Evolutionary conservation across 1,140 invertebrate species (phyloP).

Genomic region (Laupala kohalensis): DNA sequence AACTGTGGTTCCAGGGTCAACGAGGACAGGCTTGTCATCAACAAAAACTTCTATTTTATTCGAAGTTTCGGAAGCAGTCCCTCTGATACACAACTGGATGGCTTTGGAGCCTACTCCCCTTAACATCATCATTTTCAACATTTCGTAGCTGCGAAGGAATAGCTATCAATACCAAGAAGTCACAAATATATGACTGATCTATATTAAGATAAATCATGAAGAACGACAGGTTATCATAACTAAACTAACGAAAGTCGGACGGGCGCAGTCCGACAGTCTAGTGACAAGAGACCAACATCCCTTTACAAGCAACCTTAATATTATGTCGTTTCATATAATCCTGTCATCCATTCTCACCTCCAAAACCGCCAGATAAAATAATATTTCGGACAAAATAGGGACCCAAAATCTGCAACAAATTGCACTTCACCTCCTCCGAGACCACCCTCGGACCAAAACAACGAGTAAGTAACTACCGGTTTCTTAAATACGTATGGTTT

Average conservation of each 20-base stretch:
- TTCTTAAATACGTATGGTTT: no score
- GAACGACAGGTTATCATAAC: no score
- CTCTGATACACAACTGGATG: constrained; percentile 13
- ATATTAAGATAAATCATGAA: no score
- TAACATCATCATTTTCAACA: background rate
- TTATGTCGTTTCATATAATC: no score
- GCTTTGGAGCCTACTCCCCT: background rate
- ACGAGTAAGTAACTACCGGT: no score
- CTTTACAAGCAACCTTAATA: no score
- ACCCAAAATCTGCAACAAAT: background rate
- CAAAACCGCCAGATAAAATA: background rate
- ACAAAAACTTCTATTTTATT: constrained; percentile 94
- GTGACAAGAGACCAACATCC: no score
- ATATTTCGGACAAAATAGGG: background rate
- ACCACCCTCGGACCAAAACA: background rate
- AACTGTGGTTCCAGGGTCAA: constrained; percentile 93
- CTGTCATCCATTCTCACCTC: background rate
- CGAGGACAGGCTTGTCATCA: constrained; percentile 88
- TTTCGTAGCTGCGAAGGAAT: no score
- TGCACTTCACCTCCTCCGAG: background rate
- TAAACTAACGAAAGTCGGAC: no score
- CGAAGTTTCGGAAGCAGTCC: constrained; percentile 29
- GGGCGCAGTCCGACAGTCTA: no score
- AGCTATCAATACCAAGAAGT: no score
- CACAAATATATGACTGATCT: no score